Evolutionary conservation across 1,140 invertebrate genomes (phyloP), one percentile per base, ranked within the genome.

Genomic region (Pygmarrhopalites habei): DNA sequence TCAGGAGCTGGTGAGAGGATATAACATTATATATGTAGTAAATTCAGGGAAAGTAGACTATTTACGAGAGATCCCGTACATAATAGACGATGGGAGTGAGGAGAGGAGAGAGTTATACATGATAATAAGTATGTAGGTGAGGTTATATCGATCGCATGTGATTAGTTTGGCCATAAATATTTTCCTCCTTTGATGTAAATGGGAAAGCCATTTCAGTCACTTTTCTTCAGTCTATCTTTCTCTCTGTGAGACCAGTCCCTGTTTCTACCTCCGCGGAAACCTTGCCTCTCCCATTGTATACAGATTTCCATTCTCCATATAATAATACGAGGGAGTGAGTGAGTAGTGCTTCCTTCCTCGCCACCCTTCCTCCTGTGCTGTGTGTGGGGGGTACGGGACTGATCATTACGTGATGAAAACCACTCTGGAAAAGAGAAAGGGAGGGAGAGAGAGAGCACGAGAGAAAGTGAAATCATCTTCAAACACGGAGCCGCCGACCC

Each of bases 161-260:
- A 62, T 62, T 62, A 62, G 52, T 62, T 55, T 56, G 35, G 25
- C 28, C 35, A 62, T 62, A 62, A 62, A 62, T 62, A 62, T 62
- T 49, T 23, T 57, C 55, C 15, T 39, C 55, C 58, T 60, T 61
- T 61, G 47, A 61, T 62, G 52, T 56, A 41, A 62, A 62, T 62
- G 14, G 51, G 52, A 35, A 46, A 56, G 17, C 51, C 60, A 44
- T 47, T 56, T n/a, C n/a, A n/a, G n/a, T n/a, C n/a, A n/a, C n/a
- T n/a, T n/a, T n/a, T n/a, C n/a, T n/a, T n/a, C n/a, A n/a, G n/a
- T n/a, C n/a, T n/a, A n/a, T n/a, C n/a, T n/a, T n/a, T n/a, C n/a
- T n/a, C n/a, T n/a, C n/a, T n/a, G n/a, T n/a, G n/a, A n/a, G n/a
- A n/a, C n/a, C n/a, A n/a, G n/a, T n/a, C n/a, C n/a, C n/a, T n/a